phyloP scores from a whole-genome alignment of 2,797 vertebrate genomes.

The Pipistrellus nathusii region DNA sequence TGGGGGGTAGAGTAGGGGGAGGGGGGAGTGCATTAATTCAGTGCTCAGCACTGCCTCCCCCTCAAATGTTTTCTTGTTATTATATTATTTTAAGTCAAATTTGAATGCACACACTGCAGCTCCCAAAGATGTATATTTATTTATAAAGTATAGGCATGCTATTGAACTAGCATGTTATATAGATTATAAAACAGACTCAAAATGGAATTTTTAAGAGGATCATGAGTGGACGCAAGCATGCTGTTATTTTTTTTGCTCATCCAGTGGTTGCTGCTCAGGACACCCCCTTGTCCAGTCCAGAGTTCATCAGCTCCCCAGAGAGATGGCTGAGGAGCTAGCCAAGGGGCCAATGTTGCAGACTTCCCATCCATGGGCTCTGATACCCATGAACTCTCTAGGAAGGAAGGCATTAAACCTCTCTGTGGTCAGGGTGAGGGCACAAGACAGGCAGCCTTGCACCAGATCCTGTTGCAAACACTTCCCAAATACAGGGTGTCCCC shows the following conservation, averaged over 20 bases:
- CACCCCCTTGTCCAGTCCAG: background rate
- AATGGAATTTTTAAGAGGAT: background rate
- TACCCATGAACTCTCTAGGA: background rate
- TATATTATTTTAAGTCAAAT: background rate
- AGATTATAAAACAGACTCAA: background rate
- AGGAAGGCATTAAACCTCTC: background rate
- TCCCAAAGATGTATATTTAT: background rate
- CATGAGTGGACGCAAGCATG: background rate
- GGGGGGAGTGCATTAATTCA: background rate
- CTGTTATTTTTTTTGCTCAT: background rate
- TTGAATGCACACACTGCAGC: background rate
- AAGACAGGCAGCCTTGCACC: background rate
- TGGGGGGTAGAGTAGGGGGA: too few species aligned
- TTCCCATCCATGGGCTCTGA: background rate
- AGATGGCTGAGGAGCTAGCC: background rate
- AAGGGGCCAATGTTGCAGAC: rapidly evolving
- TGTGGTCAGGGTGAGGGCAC: background rate
- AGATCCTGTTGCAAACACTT: background rate
- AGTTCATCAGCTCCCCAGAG: background rate
- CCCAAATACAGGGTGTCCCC: too few species aligned
- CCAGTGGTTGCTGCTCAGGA: background rate
- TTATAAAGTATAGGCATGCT: background rate
- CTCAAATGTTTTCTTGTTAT: background rate
- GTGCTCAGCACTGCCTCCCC: background rate
- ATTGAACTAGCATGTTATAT: background rate